Evolutionary conservation across 2,113 vertebrate genomes (phyloP).

Genomic region (Megaleporinus macrocephalus): DNA sequence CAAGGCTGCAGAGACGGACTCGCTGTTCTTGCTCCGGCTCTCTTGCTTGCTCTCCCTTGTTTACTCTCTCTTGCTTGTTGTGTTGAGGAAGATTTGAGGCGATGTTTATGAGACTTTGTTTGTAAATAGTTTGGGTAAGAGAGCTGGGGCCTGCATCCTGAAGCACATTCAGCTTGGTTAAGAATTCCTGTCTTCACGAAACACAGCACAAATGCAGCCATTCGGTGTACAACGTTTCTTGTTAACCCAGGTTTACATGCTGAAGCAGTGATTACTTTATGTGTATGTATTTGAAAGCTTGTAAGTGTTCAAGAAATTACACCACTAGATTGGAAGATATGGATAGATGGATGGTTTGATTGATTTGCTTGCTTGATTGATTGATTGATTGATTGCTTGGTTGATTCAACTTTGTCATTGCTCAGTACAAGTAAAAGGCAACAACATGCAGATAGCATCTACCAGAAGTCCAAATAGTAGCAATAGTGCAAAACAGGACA

Average conservation of each 20-base stretch:
- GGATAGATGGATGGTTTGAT: too few relatives aligned
- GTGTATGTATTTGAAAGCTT: not conserved
- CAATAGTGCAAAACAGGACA: too few relatives aligned
- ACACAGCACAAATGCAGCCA: not conserved
- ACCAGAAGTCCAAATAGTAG: too few relatives aligned
- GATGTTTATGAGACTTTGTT: not conserved
- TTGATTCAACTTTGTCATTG: too few relatives aligned
- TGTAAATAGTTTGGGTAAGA: not conserved
- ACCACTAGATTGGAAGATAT: too few relatives aligned
- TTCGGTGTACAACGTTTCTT: not conserved
- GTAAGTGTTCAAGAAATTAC: too few relatives aligned
- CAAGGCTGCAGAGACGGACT: constrained; percentile 4
- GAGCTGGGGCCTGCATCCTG: not conserved
- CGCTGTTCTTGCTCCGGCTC: not conserved
- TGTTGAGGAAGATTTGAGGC: not conserved
- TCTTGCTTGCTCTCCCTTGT: not conserved
- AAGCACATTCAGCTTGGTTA: not conserved
- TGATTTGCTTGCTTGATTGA: too few relatives aligned
- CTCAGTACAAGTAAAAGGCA: too few relatives aligned
- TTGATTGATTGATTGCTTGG: too few relatives aligned
- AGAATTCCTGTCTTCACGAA: not conserved
- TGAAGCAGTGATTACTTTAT: not conserved
- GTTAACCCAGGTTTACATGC: not conserved
- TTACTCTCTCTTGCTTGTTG: not conserved
- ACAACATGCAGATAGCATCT: too few relatives aligned